phyloP scores from a whole-genome alignment of 2,113 vertebrate genomes.

The Miniopterus natalensis region DNA sequence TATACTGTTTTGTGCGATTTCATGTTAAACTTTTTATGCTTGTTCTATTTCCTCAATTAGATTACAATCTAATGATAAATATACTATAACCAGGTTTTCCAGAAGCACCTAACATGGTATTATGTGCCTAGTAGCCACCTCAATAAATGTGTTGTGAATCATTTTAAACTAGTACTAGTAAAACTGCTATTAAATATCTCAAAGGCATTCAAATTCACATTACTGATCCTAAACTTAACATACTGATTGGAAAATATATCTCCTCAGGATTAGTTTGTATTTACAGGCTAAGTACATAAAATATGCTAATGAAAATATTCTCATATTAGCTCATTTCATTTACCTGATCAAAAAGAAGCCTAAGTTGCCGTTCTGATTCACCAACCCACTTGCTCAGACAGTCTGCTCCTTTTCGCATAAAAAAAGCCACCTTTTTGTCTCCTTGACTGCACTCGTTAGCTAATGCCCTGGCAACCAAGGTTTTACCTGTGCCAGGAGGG shows the following conservation, averaged over 20 bases:
- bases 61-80: not conserved
- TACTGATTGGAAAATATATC: not conserved
- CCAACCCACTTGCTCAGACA: constrained; percentile 99
- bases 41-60: not conserved
- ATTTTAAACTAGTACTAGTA: constrained; percentile 32
- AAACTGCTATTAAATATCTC: constrained; percentile 4
- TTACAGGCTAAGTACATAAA: constrained; percentile 11
- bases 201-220: constrained; percentile 53
- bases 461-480: constrained; percentile 97
- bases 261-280: constrained; percentile 16
- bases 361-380: constrained; percentile 98
- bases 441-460: constrained; percentile 99
- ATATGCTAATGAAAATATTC: constrained; percentile 53
- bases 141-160: constrained; percentile 38
- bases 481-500: constrained; percentile 99
- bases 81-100: not conserved
- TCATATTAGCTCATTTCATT: constrained; percentile 74
- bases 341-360: constrained; percentile 99
- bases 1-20: not conserved
- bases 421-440: constrained; percentile 98
- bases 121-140: not conserved
- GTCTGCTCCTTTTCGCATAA: constrained; percentile 99
- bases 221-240: not conserved
- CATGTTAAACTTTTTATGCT: not conserved
- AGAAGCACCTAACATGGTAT: constrained; percentile 11